Percentiles rank a stretch among this genome's conserved stretches.
Conservation (phyloP, 2,888 invertebrate genomes). For the Tetragonula carbonaria region DNA sequence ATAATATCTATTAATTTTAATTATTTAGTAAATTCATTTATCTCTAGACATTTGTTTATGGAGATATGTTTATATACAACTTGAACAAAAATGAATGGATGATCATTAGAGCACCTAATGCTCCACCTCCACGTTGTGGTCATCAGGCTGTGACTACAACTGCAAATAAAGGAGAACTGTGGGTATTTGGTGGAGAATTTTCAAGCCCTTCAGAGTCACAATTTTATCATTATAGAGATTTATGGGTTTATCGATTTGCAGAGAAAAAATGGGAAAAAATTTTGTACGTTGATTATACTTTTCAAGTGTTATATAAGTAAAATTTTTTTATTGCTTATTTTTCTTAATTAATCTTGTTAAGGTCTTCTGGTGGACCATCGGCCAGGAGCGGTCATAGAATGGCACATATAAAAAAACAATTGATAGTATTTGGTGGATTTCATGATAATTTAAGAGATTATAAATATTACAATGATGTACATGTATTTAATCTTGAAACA, state of each 20-base stretch:
- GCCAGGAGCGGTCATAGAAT: slow-evolving; percentile 95
- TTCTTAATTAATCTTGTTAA: slow-evolving; percentile 74
- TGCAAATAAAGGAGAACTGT: slow-evolving; percentile 90
- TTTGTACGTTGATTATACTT: slow-evolving; percentile 69
- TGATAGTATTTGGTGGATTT: slow-evolving; percentile 96
- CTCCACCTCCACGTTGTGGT: slow-evolving; percentile 94
- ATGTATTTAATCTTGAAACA: slow-evolving; percentile 91
- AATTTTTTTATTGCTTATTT: neutral
- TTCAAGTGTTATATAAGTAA: neutral
- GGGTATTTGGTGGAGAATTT: slow-evolving; percentile 96
- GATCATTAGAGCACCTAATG: slow-evolving; percentile 91
- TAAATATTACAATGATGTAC: slow-evolving; percentile 75
- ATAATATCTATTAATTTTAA: neutral
- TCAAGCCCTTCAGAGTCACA: slow-evolving; percentile 95
- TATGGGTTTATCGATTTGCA: slow-evolving; percentile 93
- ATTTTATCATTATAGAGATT: slow-evolving; percentile 96
- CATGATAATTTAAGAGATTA: slow-evolving; percentile 94
- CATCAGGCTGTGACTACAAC: slow-evolving; percentile 89
- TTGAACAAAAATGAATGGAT: slow-evolving; percentile 92
- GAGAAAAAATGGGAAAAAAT: slow-evolving; percentile 94
- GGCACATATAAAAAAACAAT: slow-evolving; percentile 90
- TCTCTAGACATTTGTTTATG: slow-evolving; percentile 92
- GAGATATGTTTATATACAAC: slow-evolving; percentile 93
- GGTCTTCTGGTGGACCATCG: slow-evolving; percentile 91
- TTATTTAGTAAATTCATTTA: neutral